Conservation (phyloP, 1,140 invertebrate species). For the Pentalonia nigronervosa region DNA sequence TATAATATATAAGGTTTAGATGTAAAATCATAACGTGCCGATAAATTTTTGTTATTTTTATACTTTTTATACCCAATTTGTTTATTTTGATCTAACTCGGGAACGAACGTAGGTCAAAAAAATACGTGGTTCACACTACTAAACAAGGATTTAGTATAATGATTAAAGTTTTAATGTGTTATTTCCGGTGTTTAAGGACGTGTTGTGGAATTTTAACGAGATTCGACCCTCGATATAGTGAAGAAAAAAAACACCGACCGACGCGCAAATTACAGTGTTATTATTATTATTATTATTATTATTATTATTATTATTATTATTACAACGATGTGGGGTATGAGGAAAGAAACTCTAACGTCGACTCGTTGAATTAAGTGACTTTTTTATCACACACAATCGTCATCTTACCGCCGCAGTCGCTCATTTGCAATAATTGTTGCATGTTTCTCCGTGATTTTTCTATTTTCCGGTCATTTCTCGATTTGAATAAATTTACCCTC, state of each 20-base stretch:
- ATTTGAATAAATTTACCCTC: background rate
- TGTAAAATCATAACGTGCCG: background rate
- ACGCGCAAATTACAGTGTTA: background rate
- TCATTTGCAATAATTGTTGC: background rate
- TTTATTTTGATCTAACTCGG: background rate
- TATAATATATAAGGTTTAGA: background rate
- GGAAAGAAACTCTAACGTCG: background rate
- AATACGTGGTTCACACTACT: conserved; percentile 27
- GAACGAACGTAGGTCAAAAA: background rate
- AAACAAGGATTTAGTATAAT: conserved; percentile 31
- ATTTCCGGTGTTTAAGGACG: conserved; percentile 25
- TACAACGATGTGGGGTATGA: background rate
- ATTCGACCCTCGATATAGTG: background rate
- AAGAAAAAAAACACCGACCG: background rate
- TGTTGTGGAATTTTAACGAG: conserved; percentile 33
- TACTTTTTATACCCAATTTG: background rate
- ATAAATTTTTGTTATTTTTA: background rate
- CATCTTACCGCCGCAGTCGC: background rate
- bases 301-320: background rate
- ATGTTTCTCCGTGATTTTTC: background rate
- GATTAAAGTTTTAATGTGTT: conserved; percentile 40
- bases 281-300: background rate
- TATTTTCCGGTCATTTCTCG: background rate
- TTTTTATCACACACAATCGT: background rate
- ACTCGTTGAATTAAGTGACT: background rate